phyloP scores from a whole-genome alignment of 2,797 vertebrate genomes.

The Labeo calbasu region DNA sequence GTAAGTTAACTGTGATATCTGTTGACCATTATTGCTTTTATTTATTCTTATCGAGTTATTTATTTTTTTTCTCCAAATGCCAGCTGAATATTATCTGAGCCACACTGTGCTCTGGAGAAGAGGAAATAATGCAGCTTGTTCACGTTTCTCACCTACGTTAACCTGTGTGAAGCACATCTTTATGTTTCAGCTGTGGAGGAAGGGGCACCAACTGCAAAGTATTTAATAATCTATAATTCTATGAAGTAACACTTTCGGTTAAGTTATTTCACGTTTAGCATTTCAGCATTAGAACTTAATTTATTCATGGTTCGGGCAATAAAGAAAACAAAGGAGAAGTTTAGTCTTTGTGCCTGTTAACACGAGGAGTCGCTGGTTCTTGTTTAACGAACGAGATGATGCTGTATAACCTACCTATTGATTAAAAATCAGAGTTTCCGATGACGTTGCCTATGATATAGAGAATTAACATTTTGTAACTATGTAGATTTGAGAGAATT shows the following conservation, averaged over 20 bases:
- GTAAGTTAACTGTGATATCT: slow-evolving; percentile 83
- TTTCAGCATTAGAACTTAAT: slow-evolving; percentile 74
- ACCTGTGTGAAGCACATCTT: slow-evolving; percentile 35
- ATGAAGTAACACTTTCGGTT: slow-evolving; percentile 68
- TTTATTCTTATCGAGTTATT: slow-evolving; percentile 76
- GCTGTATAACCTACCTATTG: slow-evolving; percentile 78
- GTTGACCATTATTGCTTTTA: slow-evolving; percentile 82
- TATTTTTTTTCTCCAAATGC: slow-evolving; percentile 73
- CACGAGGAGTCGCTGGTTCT: slow-evolving; percentile 73
- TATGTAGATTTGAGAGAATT: slow-evolving; percentile 82
- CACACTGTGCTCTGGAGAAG: slow-evolving; percentile 80
- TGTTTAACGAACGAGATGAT: slow-evolving; percentile 65
- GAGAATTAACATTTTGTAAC: slow-evolving; percentile 85
- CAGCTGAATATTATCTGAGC: slow-evolving; percentile 69
- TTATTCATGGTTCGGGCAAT: slow-evolving; percentile 83
- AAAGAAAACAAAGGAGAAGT: slow-evolving; percentile 68
- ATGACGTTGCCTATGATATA: slow-evolving; percentile 70
- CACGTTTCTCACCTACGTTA: slow-evolving; percentile 32
- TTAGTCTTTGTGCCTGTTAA: slow-evolving; percentile 80
- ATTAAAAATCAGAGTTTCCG: slow-evolving; percentile 73
- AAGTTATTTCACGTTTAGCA: slow-evolving; percentile 78
- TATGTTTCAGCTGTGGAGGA: slow-evolving; percentile 60
- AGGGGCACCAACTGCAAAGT: slow-evolving; percentile 72
- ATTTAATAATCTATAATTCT: slow-evolving; percentile 78
- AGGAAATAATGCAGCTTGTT: slow-evolving; percentile 74